These are phyloP conservation scores for Malurus alboscapulatus DNA, from an alignment of 2,113 vertebrate species.

Conservation along the genomic window DNA sequence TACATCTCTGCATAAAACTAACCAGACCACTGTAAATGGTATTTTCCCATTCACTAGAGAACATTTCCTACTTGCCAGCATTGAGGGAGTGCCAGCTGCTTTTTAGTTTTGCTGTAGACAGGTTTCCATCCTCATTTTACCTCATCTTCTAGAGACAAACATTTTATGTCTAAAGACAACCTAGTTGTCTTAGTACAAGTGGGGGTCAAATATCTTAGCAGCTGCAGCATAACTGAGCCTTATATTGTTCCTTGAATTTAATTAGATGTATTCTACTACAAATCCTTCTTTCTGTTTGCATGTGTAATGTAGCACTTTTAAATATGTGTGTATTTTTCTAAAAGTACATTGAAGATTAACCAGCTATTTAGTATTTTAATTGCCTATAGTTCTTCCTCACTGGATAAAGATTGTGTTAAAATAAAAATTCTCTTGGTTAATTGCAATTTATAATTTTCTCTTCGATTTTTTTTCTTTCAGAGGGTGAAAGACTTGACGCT, in stretches of 20 bases:
- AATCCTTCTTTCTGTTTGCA: not conserved
- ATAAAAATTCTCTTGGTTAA: not conserved
- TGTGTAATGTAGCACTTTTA: not conserved
- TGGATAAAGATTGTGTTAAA: not conserved
- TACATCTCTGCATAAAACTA: not conserved
- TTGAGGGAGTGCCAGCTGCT: not conserved
- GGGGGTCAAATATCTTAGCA: not conserved
- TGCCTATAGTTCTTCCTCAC: not conserved
- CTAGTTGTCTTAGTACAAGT: not conserved
- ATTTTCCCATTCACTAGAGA: not conserved
- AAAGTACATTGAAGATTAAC: not conserved
- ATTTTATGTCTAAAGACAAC: not conserved
- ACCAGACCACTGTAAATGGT: not conserved
- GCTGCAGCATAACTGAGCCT: not conserved
- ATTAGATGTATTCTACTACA: not conserved
- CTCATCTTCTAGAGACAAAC: not conserved
- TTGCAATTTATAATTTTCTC: not conserved
- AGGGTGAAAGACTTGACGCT: constrained; percentile 87
- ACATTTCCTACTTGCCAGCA: not conserved
- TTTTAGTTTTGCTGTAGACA: not conserved
- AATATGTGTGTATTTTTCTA: not conserved
- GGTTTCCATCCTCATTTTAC: not conserved
- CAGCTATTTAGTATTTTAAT: not conserved
- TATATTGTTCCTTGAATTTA: not conserved
- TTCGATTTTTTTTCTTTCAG: constrained; percentile 31